These are phyloP conservation scores for Turritopsis dohrnii DNA, from an alignment of 30 jellyfish, hydroid and myxozoan species.

Conservation along the genomic window DNA sequence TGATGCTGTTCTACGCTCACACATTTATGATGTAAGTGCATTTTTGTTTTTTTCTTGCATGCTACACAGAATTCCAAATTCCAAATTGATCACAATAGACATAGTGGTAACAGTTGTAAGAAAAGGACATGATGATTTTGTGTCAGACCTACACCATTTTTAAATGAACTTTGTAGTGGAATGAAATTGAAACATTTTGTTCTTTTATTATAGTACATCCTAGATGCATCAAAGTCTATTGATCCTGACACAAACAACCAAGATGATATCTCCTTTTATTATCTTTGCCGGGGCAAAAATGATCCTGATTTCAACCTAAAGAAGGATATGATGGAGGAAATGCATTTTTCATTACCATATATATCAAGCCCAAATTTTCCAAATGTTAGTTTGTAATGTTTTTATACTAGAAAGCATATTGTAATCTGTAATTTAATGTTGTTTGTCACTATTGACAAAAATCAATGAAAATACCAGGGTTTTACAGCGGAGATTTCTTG, in stretches of 20 bases:
- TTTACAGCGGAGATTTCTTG: background rate
- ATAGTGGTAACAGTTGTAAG: background rate
- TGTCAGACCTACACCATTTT: too few species aligned
- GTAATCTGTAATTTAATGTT: too few species aligned
- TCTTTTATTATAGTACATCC: background rate
- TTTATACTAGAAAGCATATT: too few species aligned
- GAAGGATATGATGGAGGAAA: background rate
- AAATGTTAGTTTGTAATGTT: background rate
- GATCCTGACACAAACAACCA: slow-evolving; percentile 8
- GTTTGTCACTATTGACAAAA: too few species aligned
- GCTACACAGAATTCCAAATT: background rate
- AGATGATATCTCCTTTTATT: background rate
- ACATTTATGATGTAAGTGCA: background rate
- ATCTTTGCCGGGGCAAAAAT: background rate
- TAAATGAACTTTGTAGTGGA: too few species aligned
- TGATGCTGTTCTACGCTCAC: background rate
- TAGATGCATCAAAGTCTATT: slow-evolving; percentile 9
- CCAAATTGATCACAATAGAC: background rate
- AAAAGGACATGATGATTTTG: background rate
- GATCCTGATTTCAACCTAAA: background rate
- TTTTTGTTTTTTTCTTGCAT: background rate
- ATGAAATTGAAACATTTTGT: background rate
- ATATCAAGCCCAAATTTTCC: background rate
- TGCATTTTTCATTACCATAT: background rate
- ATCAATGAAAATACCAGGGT: background rate